Conservation (phyloP, 1,140 invertebrate species). For the Teleogryllus occipitalis region DNA sequence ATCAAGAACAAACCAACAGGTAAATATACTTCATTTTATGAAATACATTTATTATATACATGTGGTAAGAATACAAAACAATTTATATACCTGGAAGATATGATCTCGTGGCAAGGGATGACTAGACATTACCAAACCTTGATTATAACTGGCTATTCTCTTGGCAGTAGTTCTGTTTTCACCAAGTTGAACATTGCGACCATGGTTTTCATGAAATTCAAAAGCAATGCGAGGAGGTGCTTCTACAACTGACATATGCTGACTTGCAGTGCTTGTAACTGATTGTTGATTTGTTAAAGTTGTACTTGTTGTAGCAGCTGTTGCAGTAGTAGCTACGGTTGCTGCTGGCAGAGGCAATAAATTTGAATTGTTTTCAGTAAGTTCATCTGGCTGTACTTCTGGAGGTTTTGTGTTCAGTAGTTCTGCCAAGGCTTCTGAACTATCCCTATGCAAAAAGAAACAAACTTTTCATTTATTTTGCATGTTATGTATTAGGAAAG, state of each 20-base stretch:
- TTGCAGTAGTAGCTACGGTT: background rate
- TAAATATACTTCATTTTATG: background rate
- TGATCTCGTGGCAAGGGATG: constrained; percentile 49
- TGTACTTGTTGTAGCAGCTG: background rate
- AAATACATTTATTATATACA: too few species aligned
- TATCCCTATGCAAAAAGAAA: background rate
- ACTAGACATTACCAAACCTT: constrained; percentile 58
- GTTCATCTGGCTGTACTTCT: background rate
- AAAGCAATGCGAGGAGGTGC: constrained; percentile 8
- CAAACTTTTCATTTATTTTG: background rate
- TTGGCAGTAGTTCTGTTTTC: constrained; percentile 49
- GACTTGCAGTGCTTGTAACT: constrained; percentile 48
- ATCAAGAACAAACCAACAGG: background rate
- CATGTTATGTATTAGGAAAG: background rate
- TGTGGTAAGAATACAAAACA: background rate
- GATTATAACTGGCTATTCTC: constrained; percentile 65
- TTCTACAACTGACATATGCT: constrained; percentile 8
- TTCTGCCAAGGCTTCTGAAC: constrained; percentile 3
- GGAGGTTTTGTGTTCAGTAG: background rate
- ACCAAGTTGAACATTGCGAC: constrained; percentile 62
- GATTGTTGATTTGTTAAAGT: constrained; percentile 24
- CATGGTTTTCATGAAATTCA: constrained; percentile 56
- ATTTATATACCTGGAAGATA: constrained; percentile 44
- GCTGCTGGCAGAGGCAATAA: background rate
- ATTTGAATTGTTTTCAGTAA: background rate